Evolutionary conservation across 1,140 invertebrate species (phyloP), one percentile per base, ranked within the genome.

Genomic region (Andricus grossulariae): DNA sequence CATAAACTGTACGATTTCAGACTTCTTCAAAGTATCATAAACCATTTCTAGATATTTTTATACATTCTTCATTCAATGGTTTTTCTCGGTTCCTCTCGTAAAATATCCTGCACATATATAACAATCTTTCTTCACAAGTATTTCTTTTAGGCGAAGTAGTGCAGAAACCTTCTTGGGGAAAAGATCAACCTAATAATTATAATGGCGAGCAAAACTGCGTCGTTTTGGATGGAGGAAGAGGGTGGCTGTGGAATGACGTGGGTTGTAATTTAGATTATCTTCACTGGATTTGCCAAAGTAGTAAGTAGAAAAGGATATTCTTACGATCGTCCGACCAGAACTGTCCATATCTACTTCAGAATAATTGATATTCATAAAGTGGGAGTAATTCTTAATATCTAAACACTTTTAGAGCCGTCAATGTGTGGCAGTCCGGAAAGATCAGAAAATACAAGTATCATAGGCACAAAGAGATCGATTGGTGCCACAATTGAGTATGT

Each of bases 171-270:
- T 93, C 95, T 1, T 98, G 97, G 97, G 97, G 97, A 50, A 96
- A 97, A 86, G 97, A 98, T 84, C 97, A 98, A 85, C 97, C 97
- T 0, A 98, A 98, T 87, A 98, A 98, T 86, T 98, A 98, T 90
- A 98, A 98, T 85, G 96, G 97, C 0, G 96, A 98, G 85, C 97
- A 98, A 89, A 98, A 98, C 89, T 98, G 97, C 89, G 97, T 96
- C 5, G 96, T 98, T 10, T 91, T 98, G 74, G 97, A 98, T 85
- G 97, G 97, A 4, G 97, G 96, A 0, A 93, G 96, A 73, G 94
- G 94, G 55, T 98, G 97, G 97, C 91, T 96, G 0, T 98, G 97
- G 97, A 98, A 98, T 89, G 97, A 98, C 91, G 97, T 98, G 32
- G 97, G 97, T 21, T 98, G 97, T 88, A 97, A 97, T 89, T 93